Evolutionary conservation across 2,888 invertebrate genomes (phyloP).

Genomic region (Ennomos fuscantarius): DNA sequence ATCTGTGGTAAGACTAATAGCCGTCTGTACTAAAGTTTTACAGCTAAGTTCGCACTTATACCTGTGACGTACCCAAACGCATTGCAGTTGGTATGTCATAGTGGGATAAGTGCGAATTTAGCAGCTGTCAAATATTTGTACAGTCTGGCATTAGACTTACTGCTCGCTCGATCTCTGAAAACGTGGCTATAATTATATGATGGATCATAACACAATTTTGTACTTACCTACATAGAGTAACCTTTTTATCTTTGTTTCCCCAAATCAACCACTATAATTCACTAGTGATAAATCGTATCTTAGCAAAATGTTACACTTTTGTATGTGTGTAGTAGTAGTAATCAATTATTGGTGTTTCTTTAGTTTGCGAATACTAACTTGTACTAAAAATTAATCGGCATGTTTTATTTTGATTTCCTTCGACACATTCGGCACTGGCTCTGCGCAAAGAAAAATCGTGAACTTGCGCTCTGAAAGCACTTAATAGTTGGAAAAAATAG

Average conservation of each 20-base stretch:
- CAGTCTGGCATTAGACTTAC: no score
- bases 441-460: background rate
- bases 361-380: slow-evolving; percentile 16
- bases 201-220: no score
- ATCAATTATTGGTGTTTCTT: slow-evolving; percentile 2
- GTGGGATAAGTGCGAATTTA: no score
- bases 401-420: slow-evolving; percentile 11
- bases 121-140: no score
- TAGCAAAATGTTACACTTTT: slow-evolving; percentile 12
- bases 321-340: slow-evolving; percentile 12
- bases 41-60: no score
- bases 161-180: background rate
- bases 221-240: no score
- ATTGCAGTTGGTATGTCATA: no score
- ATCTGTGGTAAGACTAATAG: no score
- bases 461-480: no score
- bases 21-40: no score
- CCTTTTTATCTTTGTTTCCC: background rate
- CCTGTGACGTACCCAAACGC: no score
- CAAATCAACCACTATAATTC: background rate
- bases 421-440: background rate
- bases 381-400: slow-evolving; percentile 1
- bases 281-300: slow-evolving; percentile 7
- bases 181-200: background rate
- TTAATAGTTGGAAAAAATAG: no score